These are phyloP conservation scores for Erithacus rubecula DNA, from an alignment of 2,797 vertebrate genomes.

Conservation along the genomic window DNA sequence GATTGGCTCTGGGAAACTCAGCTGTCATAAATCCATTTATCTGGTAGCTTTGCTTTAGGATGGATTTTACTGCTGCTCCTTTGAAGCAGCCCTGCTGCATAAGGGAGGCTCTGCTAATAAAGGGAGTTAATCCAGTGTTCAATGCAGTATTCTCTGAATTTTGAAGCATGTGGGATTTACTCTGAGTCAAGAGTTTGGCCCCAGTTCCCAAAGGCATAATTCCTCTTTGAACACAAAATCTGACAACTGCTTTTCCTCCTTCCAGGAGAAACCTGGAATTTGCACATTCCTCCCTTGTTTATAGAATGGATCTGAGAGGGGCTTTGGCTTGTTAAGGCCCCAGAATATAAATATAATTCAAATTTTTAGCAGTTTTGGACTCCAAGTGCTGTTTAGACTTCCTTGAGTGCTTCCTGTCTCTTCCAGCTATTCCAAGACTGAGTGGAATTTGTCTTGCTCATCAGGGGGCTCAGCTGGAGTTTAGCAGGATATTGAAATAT, in stretches of 20 bases:
- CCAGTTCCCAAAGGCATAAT: background rate
- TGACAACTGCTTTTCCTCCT: background rate
- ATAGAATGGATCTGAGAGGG: background rate
- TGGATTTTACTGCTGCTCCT: background rate
- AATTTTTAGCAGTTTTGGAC: background rate
- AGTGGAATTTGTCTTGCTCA: background rate
- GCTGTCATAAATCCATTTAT: fast-evolving
- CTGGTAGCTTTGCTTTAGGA: background rate
- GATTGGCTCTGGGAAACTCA: background rate
- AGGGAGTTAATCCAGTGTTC: background rate
- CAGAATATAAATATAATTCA: fast-evolving
- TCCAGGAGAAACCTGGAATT: background rate
- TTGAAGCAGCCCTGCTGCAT: background rate
- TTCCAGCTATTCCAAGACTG: background rate
- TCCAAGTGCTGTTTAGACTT: background rate
- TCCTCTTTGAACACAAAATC: background rate
- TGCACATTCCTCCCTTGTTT: background rate
- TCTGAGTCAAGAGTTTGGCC: background rate
- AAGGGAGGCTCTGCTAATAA: background rate
- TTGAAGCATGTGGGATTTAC: background rate
- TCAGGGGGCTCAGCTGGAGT: background rate
- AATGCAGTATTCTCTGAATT: background rate
- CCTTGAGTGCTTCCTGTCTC: background rate
- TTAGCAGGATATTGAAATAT: background rate
- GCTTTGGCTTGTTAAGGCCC: background rate